phyloP scores from a whole-genome alignment of 2,888 invertebrate genomes.

The Hemistola chrysoprasaria region DNA sequence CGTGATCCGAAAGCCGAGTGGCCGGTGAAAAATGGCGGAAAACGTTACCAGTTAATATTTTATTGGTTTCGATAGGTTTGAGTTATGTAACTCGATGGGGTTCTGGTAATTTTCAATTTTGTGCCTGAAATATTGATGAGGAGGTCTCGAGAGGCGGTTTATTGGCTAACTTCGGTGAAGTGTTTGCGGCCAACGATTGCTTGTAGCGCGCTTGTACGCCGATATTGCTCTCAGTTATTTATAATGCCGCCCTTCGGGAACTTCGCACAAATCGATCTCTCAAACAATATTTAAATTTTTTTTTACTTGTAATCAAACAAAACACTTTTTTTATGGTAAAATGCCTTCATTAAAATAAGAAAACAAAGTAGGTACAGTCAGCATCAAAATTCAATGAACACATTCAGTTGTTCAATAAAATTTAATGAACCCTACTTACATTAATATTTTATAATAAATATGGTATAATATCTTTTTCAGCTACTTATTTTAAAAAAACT shows the following conservation, averaged over 20 bases:
- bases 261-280: not conserved
- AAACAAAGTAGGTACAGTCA: too few relatives aligned
- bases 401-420: too few relatives aligned
- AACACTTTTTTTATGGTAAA: too few relatives aligned
- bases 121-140: slow-evolving; percentile 78
- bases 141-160: slow-evolving; percentile 39
- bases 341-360: too few relatives aligned
- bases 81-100: slow-evolving; percentile 67
- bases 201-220: slow-evolving; percentile 19
- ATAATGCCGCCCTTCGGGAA: slow-evolving; percentile 15
- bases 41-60: slow-evolving; percentile 76
- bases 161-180: slow-evolving; percentile 35
- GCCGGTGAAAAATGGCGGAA: slow-evolving; percentile 74
- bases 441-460: too few relatives aligned
- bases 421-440: too few relatives aligned
- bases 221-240: slow-evolving; percentile 27
- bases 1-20: slow-evolving; percentile 72
- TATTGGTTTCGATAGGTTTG: slow-evolving; percentile 78
- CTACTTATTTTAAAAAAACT: too few relatives aligned
- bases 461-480: too few relatives aligned
- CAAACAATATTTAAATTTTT: not conserved
- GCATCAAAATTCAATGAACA: too few relatives aligned
- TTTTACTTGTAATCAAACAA: too few relatives aligned
- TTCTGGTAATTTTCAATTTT: slow-evolving; percentile 77
- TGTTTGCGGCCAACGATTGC: slow-evolving; percentile 21